phyloP scores from a whole-genome alignment of 2,797 vertebrate species.

The Garrulus glandarius region DNA sequence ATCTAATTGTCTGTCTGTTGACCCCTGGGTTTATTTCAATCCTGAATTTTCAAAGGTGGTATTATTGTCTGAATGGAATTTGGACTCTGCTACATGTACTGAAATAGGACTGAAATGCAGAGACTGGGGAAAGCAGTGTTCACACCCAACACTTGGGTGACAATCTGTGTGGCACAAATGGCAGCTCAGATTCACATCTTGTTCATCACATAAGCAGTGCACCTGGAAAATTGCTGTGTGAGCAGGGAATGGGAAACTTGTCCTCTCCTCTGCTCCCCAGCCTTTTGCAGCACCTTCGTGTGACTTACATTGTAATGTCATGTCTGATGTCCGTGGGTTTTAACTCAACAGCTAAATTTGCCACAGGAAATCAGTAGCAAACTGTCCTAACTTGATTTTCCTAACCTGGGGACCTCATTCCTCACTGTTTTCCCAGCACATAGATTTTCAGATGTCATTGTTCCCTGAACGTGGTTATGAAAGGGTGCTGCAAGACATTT shows the following conservation, averaged over 20 bases:
- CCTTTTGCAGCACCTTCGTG: not conserved
- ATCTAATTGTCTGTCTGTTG: not conserved
- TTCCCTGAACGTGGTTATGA: not conserved
- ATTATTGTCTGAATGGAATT: not conserved
- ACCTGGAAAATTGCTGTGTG: not conserved
- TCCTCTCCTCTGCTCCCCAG: not conserved
- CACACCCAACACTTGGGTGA: not conserved
- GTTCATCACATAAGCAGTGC: not conserved
- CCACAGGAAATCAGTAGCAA: not conserved
- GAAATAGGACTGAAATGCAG: not conserved
- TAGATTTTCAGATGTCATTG: not conserved
- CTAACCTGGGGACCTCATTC: not conserved
- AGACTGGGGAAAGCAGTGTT: not conserved
- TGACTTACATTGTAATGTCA: not conserved
- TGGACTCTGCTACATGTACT: not conserved
- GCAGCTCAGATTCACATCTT: not conserved
- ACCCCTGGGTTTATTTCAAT: not conserved
- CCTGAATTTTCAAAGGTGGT: not conserved
- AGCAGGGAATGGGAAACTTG: fast-evolving
- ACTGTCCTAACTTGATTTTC: not conserved
- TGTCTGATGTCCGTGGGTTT: not conserved
- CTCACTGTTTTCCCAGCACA: not conserved
- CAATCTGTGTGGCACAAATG: not conserved
- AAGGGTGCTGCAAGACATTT: not conserved
- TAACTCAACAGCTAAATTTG: not conserved